Conservation (phyloP, 2,797 vertebrate species). For the Tauraco hartlaubi region DNA sequence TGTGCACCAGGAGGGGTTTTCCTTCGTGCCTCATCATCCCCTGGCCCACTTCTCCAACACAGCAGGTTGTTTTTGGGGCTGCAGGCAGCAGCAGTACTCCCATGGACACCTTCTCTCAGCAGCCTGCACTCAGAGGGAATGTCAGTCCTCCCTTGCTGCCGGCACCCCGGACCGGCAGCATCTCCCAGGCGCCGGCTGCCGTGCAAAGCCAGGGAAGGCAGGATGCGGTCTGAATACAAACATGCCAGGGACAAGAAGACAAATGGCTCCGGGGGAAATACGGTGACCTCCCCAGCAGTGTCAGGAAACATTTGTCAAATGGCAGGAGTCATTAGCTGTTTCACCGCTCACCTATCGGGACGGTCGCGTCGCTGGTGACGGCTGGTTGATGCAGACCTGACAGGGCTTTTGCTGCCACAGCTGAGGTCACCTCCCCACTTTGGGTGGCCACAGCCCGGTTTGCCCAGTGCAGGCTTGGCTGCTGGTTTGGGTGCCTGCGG, state of each 20-base stretch:
- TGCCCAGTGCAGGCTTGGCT: background rate
- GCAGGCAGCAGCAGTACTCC: background rate
- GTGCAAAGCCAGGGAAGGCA: background rate
- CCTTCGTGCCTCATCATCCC: background rate
- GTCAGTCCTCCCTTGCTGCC: background rate
- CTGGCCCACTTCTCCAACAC: background rate
- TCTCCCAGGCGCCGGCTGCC: background rate
- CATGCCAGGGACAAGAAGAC: background rate
- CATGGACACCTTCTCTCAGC: background rate
- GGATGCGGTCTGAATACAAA: background rate
- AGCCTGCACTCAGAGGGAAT: background rate
- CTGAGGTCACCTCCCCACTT: background rate
- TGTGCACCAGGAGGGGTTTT: background rate
- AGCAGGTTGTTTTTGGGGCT: fast-evolving
- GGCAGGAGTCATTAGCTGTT: slow-evolving; percentile 25
- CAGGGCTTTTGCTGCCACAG: background rate
- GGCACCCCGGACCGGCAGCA: background rate
- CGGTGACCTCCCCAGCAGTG: background rate
- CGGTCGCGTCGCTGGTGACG: background rate
- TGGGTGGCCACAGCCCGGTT: background rate
- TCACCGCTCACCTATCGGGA: background rate
- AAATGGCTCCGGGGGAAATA: background rate
- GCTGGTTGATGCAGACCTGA: background rate
- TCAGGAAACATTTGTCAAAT: slow-evolving; percentile 37
- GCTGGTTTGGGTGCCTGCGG: background rate